Base-by-base conservation (phyloP, 2,888 invertebrate genomes). In the Eugnorisma glareosa region DNA sequence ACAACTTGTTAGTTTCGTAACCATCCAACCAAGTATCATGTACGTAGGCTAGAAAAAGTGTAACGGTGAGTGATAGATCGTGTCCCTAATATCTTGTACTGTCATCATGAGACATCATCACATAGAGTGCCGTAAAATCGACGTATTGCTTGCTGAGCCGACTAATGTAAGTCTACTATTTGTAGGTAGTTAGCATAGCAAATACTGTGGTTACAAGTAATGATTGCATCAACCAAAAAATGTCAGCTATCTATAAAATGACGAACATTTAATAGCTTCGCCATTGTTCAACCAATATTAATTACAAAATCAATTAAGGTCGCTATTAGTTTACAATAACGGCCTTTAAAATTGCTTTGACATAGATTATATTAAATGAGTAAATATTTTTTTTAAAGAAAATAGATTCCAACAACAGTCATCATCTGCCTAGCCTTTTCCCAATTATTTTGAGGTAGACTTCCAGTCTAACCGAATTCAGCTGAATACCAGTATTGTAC, bases 1-100 rank as follows among this genome's bases (percentile, higher is more conserved):
- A 45, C 64, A 61, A 70, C 69, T 73, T 48, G 45, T 70, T 73
- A n/a, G 57, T 84, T 79, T 85, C 85, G 48, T 79, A 85, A 85
- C 45, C 11, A n/a, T 59, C 11, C 35, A 4, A 35, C 2, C 4
- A 71, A 72, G 64, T 77, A 63, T 70, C 64, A 64, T 64, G 11
- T 59, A 28, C 57, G 28, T 63, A 18, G 45, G 10, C 66, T 59
- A 67, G 31, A 81, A 77, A 71, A 73, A 77, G 54, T 48, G 54
- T 71, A 72, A 69, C 66, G 43, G 63, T 68, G 24, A 40, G 15
- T 69, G 59, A 66, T 45, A 57, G 48, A 61, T 67, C 70, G 48
- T 67, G 75, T 67, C 45, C 66, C 57, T 73, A 82, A 83, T 79
- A 72, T 61, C 51, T 15, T 35, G n/a, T 40, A 45, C 24, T 81